Conservation (phyloP, 2,797 vertebrate genomes). For the Rhyacichthys aspro region DNA sequence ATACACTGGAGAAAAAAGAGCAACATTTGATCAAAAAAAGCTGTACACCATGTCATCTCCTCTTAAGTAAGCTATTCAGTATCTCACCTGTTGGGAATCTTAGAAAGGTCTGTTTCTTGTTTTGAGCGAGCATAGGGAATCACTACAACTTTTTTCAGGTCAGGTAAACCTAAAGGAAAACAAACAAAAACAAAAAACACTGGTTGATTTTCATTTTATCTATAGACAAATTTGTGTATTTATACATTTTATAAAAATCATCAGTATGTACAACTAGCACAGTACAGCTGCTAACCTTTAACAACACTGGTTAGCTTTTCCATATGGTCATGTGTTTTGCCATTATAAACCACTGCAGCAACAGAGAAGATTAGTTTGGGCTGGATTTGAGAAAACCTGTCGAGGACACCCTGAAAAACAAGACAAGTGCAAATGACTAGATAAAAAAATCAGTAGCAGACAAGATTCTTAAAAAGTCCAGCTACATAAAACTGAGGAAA, state of each 20-base stretch:
- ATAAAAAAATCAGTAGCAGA: not conserved
- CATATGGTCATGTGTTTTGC: conserved; percentile 91
- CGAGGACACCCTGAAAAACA: conserved; percentile 88
- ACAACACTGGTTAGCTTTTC: conserved; percentile 93
- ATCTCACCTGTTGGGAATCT: conserved; percentile 89
- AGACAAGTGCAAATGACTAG: not conserved
- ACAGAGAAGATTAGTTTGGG: conserved; percentile 96
- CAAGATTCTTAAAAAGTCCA: too few relatives aligned
- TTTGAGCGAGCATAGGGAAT: conserved; percentile 87
- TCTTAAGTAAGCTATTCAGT: not conserved
- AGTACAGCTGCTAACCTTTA: conserved; percentile 81
- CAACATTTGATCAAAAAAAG: not conserved
- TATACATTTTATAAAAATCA: not conserved
- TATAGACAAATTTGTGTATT: not conserved
- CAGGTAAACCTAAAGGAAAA: conserved; percentile 85
- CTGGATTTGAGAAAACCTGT: conserved; percentile 96
- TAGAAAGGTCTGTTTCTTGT: conserved; percentile 89
- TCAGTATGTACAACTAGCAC: too few relatives aligned
- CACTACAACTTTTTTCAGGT: conserved; percentile 90
- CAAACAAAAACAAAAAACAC: not conserved
- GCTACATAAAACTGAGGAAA: too few relatives aligned
- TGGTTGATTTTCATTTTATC: not conserved
- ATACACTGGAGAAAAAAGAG: conserved; percentile 80
- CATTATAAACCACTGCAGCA: conserved; percentile 92
- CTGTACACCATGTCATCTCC: not conserved